Base-by-base conservation (phyloP, 2,113 vertebrate species). In the Lethenteron reissneri region DNA sequence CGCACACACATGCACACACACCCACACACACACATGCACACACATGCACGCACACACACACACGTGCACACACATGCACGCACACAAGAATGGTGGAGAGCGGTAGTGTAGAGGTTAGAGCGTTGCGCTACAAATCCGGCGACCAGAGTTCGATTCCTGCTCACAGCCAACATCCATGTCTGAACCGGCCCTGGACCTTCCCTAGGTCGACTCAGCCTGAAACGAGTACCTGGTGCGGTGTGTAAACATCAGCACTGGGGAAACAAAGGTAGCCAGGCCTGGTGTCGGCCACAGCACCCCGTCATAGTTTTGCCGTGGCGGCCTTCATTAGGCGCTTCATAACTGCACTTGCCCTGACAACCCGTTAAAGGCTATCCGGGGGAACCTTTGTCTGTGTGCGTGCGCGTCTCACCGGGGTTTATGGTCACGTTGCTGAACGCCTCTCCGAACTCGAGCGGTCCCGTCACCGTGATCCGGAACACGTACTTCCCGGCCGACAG, bases 361-460 rank as follows among this genome's bases (percentile, higher is more conserved):
- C 57, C 59, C 70, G 12, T 21, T 17, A 1, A 64, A 0, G 7
- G 56, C 9, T 71, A 25, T n/a, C 3, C 21, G 14, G 41, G 1
- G 17, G 71, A 64, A 69, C 60, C 57, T 72, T 25, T 58, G 73
- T 71, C 5, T 4, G 3, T 72, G 74, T 17, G 71, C 58, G 12
- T 69, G 68, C 70, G 8, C 58, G 56, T 72, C 76, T 77, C 82
- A 87, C 85, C 85, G 79, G 84, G 80, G 71, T 79, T 77, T 69
- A 87, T 82, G 0, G 84, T 86, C 74, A 88, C 77, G 73, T 85
- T 87, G 71, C 84, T 79, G 76, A 80, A 80, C 72, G 79, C 80
- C 81, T 88, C 85, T 70, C 84, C 86, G 78, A 80, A 82, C 64
- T 80, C 78, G 17, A 76, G 77, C 64, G 83, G 82, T 75, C 80